Percentiles rank a stretch among this genome's conserved stretches.
Conservation (phyloP, 2,113 vertebrate genomes). For the Calyptommatus sinebrachiatus region DNA sequence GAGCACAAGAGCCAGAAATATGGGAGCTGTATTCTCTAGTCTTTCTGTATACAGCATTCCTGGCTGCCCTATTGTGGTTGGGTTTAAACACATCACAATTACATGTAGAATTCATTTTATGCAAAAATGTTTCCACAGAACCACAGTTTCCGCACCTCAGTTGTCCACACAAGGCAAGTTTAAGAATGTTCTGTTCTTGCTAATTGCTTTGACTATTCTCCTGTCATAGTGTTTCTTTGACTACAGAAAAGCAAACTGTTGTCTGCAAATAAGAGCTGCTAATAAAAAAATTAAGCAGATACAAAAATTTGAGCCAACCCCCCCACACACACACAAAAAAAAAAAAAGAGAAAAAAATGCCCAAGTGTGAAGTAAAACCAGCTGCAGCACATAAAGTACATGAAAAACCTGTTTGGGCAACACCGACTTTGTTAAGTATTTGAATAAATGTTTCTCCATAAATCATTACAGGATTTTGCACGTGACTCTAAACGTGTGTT, state of each 20-base stretch:
- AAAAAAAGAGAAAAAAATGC: neutral
- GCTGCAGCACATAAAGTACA: neutral
- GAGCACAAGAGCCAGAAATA: no score
- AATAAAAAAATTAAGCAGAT: neutral
- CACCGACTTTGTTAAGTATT: neutral
- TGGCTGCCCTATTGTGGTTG: no score
- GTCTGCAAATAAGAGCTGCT: neutral
- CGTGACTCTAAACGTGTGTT: neutral
- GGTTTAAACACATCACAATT: no score
- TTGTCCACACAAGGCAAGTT: no score
- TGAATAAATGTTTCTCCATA: neutral
- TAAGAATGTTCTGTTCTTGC: no score
- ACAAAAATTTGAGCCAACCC: neutral
- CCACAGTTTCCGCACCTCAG: neutral
- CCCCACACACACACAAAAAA: no score
- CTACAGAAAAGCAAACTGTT: no score
- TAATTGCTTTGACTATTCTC: no score
- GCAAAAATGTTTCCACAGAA: conserved; percentile 4
- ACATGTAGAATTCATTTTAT: no score
- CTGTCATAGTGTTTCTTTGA: no score
- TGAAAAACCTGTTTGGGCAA: neutral
- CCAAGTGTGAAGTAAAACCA: neutral
- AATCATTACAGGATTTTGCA: neutral
- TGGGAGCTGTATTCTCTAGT: no score
- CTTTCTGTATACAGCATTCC: no score